Base-by-base conservation (phyloP, 2,797 vertebrate species). In the Aulostomus chinensis region DNA sequence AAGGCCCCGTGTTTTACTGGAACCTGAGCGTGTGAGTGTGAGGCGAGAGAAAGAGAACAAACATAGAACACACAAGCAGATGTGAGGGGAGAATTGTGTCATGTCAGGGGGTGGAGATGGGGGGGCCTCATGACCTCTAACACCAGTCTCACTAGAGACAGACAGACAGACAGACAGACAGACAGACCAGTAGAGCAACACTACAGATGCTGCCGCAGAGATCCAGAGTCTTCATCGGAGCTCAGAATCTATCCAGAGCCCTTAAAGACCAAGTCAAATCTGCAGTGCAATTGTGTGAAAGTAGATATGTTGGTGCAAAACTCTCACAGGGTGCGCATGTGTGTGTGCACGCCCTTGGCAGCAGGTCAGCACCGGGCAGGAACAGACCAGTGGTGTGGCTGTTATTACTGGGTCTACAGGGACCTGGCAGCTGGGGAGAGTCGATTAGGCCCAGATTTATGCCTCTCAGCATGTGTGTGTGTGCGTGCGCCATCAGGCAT, bases 401-500 rank as follows among this genome's bases (percentile, higher is more conserved):
- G 84, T 89, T 90, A 83, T 86, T 86, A 81, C 65, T 85, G 64
- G 60, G 76, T 77, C 87, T 69, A 59, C 61, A 13, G 84, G 80
- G 87, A 89, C 73, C 68, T 54, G 49, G 70, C 49, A 43, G 71
- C 85, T 83, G 78, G 84, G 86, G 85, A 88, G 79, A 86, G 77
- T 80, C 80, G 78, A 86, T 90, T 88, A 87, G 83, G 68, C 81
- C 76, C 80, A 86, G 82, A 87, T 87, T 86, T 85, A 80, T 86
- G 76, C 80, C 62, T 84, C 69, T 68, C 74, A 83, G 75, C 42
- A 2, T 78, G 47, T 59, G 33, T 58, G 37, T 49, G 58, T 66
- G 30, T 67, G 51, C 66, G 40, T 53, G 17, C 73, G 55, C 40
- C n/a, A n/a, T n/a, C n/a, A n/a, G n/a, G n/a, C n/a, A n/a, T n/a